Evolutionary conservation across 1,140 invertebrate genomes (phyloP).

Genomic region (Drosophila sulfurigaster): DNA sequence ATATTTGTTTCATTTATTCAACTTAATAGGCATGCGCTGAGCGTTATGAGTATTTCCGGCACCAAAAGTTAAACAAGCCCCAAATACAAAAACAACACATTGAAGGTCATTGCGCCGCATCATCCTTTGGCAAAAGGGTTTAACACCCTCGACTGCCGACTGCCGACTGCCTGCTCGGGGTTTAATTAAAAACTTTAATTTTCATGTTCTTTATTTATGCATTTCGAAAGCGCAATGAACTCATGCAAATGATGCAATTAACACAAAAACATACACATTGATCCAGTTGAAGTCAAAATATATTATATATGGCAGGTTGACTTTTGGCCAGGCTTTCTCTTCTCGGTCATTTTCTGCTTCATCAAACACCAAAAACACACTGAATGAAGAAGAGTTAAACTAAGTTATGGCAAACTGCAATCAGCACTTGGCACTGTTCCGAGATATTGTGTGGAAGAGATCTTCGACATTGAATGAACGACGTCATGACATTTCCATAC

Average conservation of each 20-base stretch:
- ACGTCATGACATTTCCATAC: slow-evolving; percentile 47
- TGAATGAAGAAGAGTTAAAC: neutral
- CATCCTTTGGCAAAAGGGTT: neutral
- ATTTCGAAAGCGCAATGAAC: slow-evolving; percentile 6
- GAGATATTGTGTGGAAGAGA: slow-evolving; percentile 8
- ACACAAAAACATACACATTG: slow-evolving; percentile 37
- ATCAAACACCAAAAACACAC: slow-evolving; percentile 31
- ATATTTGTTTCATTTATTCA: slow-evolving; percentile 52
- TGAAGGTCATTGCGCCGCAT: slow-evolving; percentile 28
- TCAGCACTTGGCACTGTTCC: slow-evolving; percentile 28
- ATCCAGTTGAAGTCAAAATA: neutral
- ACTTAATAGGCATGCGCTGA: slow-evolving; percentile 38
- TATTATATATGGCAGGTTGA: neutral
- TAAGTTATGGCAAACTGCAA: slow-evolving; percentile 19
- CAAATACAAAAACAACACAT: slow-evolving; percentile 5
- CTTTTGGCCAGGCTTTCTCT: slow-evolving; percentile 1
- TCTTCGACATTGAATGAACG: slow-evolving; percentile 17
- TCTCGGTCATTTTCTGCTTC: slow-evolving; percentile 27
- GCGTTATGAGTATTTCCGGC: slow-evolving; percentile 15
- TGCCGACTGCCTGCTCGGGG: neutral
- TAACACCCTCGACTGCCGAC: neutral
- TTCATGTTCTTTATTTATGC: neutral
- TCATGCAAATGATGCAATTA: slow-evolving; percentile 49
- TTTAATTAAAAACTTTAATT: slow-evolving; percentile 36
- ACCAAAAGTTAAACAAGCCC: slow-evolving; percentile 32